A percentile compares a stretch with the other conserved stretches of the same genome.
These are phyloP conservation scores for Sapajus apella DNA, from an alignment of 2,113 vertebrate genomes.

Conservation along the genomic window DNA sequence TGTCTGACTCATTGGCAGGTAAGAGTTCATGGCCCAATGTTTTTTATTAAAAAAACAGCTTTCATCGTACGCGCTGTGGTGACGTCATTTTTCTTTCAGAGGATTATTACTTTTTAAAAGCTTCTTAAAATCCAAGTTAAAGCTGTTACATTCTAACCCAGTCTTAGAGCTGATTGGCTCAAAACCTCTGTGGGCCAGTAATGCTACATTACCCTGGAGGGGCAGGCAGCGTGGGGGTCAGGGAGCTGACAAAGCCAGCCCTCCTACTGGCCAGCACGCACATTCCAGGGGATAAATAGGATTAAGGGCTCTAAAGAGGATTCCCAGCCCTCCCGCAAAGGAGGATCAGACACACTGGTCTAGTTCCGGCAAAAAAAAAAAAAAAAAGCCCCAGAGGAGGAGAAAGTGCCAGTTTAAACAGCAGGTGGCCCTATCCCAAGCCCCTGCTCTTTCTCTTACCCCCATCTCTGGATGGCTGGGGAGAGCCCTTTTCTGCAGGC, in stretches of 20 bases:
- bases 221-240: not conserved
- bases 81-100: not conserved
- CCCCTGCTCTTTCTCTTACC: not conserved
- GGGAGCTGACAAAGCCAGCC: constrained; percentile 18
- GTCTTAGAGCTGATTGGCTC: not conserved
- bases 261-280: constrained; percentile 47
- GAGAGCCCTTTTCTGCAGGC: not conserved
- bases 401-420: constrained; percentile 32
- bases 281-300: constrained; percentile 61
- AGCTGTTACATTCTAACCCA: constrained; percentile 26
- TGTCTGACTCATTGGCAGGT: constrained; percentile 10
- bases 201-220: not conserved
- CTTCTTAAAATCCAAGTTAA: constrained; percentile 40
- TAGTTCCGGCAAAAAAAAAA: constrained; percentile 49
- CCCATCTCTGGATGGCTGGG: not conserved
- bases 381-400: not conserved
- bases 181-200: not conserved
- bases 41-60: not conserved
- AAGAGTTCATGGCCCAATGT: not conserved
- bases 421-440: not conserved
- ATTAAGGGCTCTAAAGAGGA: constrained; percentile 76
- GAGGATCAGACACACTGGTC: constrained; percentile 67
- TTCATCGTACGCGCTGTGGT: not conserved
- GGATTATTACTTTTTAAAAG: not conserved
- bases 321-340: constrained; percentile 54